A percentile compares a stretch with the other conserved stretches of the same genome.
phyloP scores from a whole-genome alignment of 2,113 vertebrate genomes.

The Butastur rufipennis region DNA sequence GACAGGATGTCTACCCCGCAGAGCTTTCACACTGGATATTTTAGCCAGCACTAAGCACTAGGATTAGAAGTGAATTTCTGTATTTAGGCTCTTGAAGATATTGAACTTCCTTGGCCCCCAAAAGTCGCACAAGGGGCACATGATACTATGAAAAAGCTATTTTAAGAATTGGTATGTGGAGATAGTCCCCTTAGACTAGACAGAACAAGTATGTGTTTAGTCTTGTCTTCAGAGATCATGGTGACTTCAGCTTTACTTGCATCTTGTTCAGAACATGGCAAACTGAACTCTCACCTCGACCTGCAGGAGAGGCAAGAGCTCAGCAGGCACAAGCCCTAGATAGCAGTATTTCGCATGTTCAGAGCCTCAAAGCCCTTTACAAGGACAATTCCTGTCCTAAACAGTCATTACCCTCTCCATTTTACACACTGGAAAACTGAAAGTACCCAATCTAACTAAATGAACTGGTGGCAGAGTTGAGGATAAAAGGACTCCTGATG shows the following conservation, averaged over 20 bases:
- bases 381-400: neutral
- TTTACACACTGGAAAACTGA: neutral
- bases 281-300: neutral
- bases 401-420: neutral
- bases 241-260: neutral
- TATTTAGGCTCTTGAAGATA: neutral
- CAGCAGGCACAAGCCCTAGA: neutral
- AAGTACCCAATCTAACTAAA: neutral
- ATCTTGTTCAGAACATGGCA: neutral
- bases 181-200: neutral
- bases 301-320: neutral
- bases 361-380: neutral
- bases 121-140: neutral
- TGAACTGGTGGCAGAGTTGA: neutral
- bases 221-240: neutral
- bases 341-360: neutral
- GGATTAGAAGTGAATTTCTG: neutral
- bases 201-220: neutral
- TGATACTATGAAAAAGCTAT: neutral
- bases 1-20: neutral
- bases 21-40: neutral
- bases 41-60: neutral
- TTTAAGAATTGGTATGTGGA: neutral
- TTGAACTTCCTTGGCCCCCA: neutral
- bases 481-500: neutral